Percentiles rank a stretch among this genome's conserved stretches.
phyloP scores from a whole-genome alignment of 2,888 invertebrate species.

The Slavum lentiscoides region DNA sequence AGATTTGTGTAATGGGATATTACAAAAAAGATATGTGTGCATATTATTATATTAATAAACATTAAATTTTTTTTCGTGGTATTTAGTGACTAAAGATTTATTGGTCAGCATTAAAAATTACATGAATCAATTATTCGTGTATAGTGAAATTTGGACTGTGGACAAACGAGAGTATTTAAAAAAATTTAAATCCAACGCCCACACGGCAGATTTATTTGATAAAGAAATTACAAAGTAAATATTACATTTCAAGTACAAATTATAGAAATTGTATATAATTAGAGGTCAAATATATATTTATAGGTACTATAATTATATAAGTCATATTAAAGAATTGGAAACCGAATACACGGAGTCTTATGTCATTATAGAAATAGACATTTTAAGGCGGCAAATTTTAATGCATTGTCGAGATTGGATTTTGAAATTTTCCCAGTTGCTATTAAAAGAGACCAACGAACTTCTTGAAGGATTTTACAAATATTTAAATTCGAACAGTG shows the following conservation, averaged over 20 bases:
- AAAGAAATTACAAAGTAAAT: neutral
- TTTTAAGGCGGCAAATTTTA: neutral
- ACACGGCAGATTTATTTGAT: neutral
- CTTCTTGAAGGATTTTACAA: slow-evolving; percentile 6
- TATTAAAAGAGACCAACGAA: neutral
- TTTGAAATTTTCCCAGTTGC: neutral
- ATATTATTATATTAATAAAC: too few species aligned
- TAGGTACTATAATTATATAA: neutral
- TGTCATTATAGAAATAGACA: neutral
- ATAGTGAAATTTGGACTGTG: slow-evolving; percentile 17
- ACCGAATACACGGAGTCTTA: neutral
- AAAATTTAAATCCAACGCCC: neutral
- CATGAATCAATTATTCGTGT: neutral
- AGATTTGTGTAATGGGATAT: too few species aligned
- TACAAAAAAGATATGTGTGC: too few species aligned
- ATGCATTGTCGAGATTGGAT: slow-evolving; percentile 29
- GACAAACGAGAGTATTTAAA: neutral
- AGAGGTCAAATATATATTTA: neutral
- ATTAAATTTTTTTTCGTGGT: neutral
- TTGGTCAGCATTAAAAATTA: neutral
- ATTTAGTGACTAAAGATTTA: neutral
- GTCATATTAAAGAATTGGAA: neutral
- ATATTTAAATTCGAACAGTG: neutral
- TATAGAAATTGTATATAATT: neutral
- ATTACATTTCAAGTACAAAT: neutral